A percentile compares a stretch with the other conserved stretches of the same genome.
Conservation (phyloP, 2,888 invertebrate species). For the Vanessa cardui region DNA sequence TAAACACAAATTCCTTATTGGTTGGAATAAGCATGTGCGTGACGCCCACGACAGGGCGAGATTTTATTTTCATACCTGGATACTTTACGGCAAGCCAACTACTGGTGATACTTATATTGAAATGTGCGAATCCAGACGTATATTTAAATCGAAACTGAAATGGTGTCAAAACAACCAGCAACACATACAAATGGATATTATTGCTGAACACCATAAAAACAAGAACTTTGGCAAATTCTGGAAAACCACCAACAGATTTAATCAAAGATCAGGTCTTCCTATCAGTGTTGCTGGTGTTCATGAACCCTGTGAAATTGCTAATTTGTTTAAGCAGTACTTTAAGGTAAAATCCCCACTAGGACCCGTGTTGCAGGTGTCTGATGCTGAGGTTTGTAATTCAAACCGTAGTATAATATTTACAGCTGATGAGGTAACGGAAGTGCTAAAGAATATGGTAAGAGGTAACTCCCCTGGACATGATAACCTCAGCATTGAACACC, state of each 20-base stretch:
- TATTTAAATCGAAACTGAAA: conserved; percentile 37
- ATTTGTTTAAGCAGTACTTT: conserved; percentile 2
- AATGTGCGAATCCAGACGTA: conserved; percentile 28
- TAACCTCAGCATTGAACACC: conserved; percentile 37
- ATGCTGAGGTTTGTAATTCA: conserved; percentile 7
- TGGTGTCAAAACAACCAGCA: conserved; percentile 35
- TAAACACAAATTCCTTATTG: conserved; percentile 23
- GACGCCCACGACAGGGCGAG: conserved; percentile 1
- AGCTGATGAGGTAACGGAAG: conserved; percentile 11
- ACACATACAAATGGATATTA: conserved; percentile 13
- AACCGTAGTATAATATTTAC: conserved; percentile 6
- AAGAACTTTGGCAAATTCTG: too few species aligned
- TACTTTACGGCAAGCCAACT: background rate
- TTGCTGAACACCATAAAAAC: too few species aligned
- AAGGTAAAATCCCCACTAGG: background rate
- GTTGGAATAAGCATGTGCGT: conserved; percentile 36
- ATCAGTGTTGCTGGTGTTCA: conserved; percentile 23
- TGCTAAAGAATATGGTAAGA: conserved; percentile 20
- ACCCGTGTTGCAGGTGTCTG: background rate
- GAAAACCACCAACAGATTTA: conserved; percentile 16
- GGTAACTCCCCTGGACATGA: conserved; percentile 38
- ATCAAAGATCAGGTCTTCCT: conserved; percentile 23
- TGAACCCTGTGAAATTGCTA: background rate
- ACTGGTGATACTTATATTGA: conserved; percentile 18
- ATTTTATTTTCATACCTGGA: background rate